Evolutionary conservation across 2,113 vertebrate genomes (phyloP), one percentile per base, ranked within the genome.

Genomic region (Rhabdornis inornatus): DNA sequence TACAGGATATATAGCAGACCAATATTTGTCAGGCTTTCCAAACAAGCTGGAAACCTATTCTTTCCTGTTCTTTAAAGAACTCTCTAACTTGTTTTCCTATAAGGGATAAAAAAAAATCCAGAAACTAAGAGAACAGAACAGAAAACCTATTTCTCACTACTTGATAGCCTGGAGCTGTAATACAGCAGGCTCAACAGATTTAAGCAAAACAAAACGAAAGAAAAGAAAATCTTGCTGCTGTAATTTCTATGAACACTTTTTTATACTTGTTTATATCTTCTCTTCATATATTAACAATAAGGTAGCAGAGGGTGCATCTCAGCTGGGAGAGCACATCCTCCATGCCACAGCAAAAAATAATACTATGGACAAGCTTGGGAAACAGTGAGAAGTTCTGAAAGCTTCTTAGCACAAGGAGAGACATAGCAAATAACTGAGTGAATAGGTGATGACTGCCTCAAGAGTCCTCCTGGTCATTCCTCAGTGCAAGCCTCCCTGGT

Each of bases 81-180:
- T 14, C 35, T 84, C 18, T 83, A 61, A 92, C 59, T 93, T 87
- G 40, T 57, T 92, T 91, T 87, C 87, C 39, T 91, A 68, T 23
- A 77, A 78, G 47, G 53, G 18, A 88, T 79, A 21, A 82, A 94
- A 94, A 89, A 83, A 74, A 84, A 13, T 55, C 31, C 70, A 76
- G 74, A 83, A 92, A 77, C 59, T 70, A 82, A 64, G 40, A 85
- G 16, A 80, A 40, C 28, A 91, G 89, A 96, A 91, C 63, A 91
- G 66, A 95, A 97, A 96, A 94, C 63, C 45, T 90, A 69, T 94
- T 95, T 89, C 74, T 92, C 44, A 74, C 52, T 95, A 65, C 39
- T 69, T 50, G 37, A 90, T 94, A 89, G 93, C 89, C 83, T 71
- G n/a, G n/a, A 93, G 86, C 85, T 83, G 63, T 81, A 88, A 70